Evolutionary conservation across 2,113 vertebrate species (phyloP).

Genomic region (Crotalus horridus): DNA sequence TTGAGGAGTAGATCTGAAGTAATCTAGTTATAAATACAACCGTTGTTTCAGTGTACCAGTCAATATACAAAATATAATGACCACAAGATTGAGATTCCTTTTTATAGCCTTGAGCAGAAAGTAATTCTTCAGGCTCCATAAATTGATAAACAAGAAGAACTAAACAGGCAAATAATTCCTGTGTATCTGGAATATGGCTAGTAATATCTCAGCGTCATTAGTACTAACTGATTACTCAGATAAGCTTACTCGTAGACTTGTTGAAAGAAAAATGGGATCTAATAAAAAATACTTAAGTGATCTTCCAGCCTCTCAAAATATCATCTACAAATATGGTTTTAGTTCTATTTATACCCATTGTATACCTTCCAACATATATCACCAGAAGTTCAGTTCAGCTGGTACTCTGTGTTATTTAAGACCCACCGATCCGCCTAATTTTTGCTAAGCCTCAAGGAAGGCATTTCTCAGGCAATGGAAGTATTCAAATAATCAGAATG

Average conservation of each 20-base stretch:
- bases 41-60: background rate
- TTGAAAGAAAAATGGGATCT: background rate
- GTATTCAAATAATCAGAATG: background rate
- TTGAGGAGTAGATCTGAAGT: background rate
- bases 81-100: background rate
- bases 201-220: background rate
- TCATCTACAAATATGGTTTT: background rate
- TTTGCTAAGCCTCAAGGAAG: background rate
- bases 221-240: background rate
- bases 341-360: background rate
- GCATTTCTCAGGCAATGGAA: conserved; percentile 5
- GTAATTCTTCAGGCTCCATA: background rate
- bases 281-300: background rate
- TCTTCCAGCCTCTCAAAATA: background rate
- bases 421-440: background rate
- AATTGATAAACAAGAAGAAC: background rate
- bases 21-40: background rate
- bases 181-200: background rate
- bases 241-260: background rate
- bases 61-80: background rate
- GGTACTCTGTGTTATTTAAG: background rate
- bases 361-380: background rate
- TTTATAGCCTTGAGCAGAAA: background rate
- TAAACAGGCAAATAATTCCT: background rate
- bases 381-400: background rate